These are phyloP conservation scores for Lordiphosa collinella DNA, from an alignment of 1,140 invertebrate species.

Conservation along the genomic window DNA sequence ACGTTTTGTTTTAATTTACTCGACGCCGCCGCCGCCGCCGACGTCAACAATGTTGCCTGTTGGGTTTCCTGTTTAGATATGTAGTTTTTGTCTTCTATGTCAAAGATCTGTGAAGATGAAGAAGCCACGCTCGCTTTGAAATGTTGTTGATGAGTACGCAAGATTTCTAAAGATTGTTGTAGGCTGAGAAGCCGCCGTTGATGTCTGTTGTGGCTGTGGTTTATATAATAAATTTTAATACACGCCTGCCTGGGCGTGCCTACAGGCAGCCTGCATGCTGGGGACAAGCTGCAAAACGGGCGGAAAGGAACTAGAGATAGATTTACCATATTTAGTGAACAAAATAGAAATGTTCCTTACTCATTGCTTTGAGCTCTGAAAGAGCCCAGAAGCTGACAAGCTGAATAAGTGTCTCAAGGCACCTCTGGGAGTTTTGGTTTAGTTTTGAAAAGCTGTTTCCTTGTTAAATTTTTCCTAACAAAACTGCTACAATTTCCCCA, in stretches of 20 bases:
- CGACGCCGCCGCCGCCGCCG: slow-evolving; percentile 33
- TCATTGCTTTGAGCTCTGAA: too few relatives aligned
- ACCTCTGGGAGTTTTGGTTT: too few relatives aligned
- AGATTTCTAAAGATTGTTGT: slow-evolving; percentile 64
- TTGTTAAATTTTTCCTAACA: too few relatives aligned
- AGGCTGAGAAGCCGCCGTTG: slow-evolving; percentile 8
- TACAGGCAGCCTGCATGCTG: neutral
- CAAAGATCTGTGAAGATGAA: slow-evolving; percentile 9
- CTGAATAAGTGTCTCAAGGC: too few relatives aligned
- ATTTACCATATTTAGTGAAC: too few relatives aligned
- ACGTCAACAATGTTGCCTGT: slow-evolving; percentile 43
- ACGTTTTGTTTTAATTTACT: slow-evolving; percentile 76
- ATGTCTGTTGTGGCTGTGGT: slow-evolving; percentile 19
- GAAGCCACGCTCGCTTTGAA: slow-evolving; percentile 54
- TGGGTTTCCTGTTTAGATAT: slow-evolving; percentile 70
- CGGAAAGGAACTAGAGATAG: too few relatives aligned
- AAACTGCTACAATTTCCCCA: slow-evolving; percentile 14
- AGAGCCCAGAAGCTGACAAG: too few relatives aligned
- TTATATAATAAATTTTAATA: slow-evolving; percentile 76
- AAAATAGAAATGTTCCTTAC: too few relatives aligned
- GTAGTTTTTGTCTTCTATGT: slow-evolving; percentile 65
- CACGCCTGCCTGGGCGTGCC: slow-evolving; percentile 43
- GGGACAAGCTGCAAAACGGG: slow-evolving; percentile 43
- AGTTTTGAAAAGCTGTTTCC: too few relatives aligned
- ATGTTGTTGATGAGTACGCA: slow-evolving; percentile 72